A percentile compares a stretch with the other conserved stretches of the same genome.
Evolutionary conservation across 2,888 invertebrate species (phyloP).

Genomic region (Bedellia somnulentella): DNA sequence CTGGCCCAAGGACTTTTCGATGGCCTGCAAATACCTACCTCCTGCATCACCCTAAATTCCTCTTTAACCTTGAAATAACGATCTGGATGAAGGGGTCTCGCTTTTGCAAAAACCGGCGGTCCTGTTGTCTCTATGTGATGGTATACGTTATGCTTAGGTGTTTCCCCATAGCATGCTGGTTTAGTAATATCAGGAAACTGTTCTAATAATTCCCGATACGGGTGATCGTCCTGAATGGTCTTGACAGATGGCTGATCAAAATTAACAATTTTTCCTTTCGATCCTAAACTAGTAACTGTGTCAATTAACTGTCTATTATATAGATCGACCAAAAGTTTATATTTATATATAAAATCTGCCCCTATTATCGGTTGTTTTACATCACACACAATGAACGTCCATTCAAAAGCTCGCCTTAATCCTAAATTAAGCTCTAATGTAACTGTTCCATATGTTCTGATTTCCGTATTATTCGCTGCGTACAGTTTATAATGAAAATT

Average conservation of each 20-base stretch:
- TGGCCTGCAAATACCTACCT: conserved; percentile 26
- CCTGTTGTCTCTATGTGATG: conserved; percentile 21
- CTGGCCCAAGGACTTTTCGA: conserved; percentile 27
- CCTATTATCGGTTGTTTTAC: conserved; percentile 10
- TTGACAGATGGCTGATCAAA: not conserved
- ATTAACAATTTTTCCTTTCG: conserved; percentile 1
- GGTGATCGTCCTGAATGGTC: not conserved
- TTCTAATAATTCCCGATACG: conserved; percentile 6
- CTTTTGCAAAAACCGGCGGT: conserved; percentile 17
- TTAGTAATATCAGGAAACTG: conserved; percentile 3
- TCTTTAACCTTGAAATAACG: conserved; percentile 17
- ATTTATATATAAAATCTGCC: conserved; percentile 8
- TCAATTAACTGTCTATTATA: too few species aligned
- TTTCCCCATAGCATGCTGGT: not conserved
- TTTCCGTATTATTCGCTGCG: conserved; percentile 13
- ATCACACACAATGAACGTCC: conserved; percentile 9
- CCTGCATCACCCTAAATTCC: conserved; percentile 19
- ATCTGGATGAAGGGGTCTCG: conserved; percentile 20
- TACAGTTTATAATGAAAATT: conserved; percentile 9
- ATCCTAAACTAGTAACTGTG: conserved; percentile 6
- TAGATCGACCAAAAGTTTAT: conserved; percentile 5
- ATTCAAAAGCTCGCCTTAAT: conserved; percentile 8
- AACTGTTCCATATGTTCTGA: conserved; percentile 8
- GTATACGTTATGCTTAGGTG: conserved; percentile 1
- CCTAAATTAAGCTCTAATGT: conserved; percentile 7